phyloP scores from a whole-genome alignment of 2,797 vertebrate species.

The Intellagama lesueurii region DNA sequence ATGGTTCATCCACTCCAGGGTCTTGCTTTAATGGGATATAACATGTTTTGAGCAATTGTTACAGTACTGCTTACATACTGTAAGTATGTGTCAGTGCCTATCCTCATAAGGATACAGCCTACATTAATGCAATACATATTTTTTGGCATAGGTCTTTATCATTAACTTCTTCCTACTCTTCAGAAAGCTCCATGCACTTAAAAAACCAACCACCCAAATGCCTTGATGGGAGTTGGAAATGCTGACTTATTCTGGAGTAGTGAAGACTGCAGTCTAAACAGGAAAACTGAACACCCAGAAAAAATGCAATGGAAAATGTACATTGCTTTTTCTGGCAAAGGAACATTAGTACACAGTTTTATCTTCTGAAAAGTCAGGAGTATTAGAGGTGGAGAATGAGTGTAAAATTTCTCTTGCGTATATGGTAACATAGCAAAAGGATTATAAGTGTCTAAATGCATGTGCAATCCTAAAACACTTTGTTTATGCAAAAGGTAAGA shows the following conservation, averaged over 20 bases:
- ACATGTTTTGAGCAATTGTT: not conserved
- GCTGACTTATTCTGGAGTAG: not conserved
- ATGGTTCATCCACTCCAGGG: not conserved
- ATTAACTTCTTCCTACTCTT: not conserved
- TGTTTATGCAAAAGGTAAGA: not conserved
- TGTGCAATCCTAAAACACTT: not conserved
- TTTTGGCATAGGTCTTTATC: not conserved
- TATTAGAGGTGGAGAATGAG: not conserved
- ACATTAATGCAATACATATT: not conserved
- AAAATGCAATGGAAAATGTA: too few relatives aligned
- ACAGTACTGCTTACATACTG: not conserved
- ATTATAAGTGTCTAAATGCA: not conserved
- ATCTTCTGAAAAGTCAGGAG: too few relatives aligned
- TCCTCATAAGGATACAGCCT: not conserved
- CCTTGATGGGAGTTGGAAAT: not conserved
- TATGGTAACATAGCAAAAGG: not conserved
- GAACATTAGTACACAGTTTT: too few relatives aligned
- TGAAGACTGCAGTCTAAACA: too few relatives aligned
- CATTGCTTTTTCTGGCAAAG: too few relatives aligned
- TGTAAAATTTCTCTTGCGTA: not conserved
- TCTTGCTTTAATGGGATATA: not conserved
- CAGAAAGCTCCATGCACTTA: not conserved
- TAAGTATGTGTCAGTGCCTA: not conserved
- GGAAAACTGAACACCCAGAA: too few relatives aligned
- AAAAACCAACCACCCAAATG: not conserved